Conservation (phyloP, 1,140 invertebrate genomes). For the Ridgeia piscesae region DNA sequence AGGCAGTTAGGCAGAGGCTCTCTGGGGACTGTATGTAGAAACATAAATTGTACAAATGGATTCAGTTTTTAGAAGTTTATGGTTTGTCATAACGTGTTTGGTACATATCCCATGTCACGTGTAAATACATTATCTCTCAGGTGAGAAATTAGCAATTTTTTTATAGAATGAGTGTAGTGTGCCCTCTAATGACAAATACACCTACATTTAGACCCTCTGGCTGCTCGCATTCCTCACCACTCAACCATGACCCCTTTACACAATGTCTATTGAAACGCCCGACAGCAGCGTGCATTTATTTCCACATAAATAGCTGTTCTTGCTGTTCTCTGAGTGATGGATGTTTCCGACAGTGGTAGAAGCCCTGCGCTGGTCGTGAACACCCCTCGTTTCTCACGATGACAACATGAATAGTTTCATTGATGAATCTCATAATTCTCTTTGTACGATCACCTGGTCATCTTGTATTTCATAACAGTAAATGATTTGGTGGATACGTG, state of each 20-base stretch:
- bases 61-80: neutral
- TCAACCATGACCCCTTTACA: neutral
- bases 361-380: neutral
- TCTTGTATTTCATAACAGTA: neutral
- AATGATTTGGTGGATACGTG: neutral
- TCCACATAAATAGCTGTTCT: neutral
- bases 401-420: neutral
- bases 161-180: neutral
- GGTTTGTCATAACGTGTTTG: neutral
- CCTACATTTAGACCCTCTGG: neutral
- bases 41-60: neutral
- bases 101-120: neutral
- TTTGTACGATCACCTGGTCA: neutral
- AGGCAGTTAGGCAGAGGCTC: neutral
- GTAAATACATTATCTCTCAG: neutral
- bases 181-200: neutral
- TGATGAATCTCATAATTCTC: neutral
- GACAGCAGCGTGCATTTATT: neutral
- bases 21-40: neutral
- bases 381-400: neutral
- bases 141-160: neutral
- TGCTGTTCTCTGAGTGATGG: neutral
- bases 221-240: neutral
- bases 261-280: neutral
- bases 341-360: neutral